phyloP scores from a whole-genome alignment of 2,888 invertebrate species.

The Scaptomyza polygonia region DNA sequence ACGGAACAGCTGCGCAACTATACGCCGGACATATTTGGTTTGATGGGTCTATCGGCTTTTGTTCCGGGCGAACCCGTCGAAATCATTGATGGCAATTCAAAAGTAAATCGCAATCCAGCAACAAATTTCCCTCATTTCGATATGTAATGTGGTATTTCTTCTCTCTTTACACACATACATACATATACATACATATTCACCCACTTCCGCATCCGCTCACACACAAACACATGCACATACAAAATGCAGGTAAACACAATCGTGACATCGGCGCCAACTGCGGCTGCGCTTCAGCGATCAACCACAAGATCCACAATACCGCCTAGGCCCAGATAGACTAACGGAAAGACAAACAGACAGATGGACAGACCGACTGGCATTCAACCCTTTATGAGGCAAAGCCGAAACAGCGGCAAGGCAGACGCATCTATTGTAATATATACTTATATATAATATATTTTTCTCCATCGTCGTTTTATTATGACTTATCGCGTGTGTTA shows the following conservation, averaged over 20 bases:
- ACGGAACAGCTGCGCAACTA: conserved; percentile 63
- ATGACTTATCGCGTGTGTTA: conserved; percentile 19
- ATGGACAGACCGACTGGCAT: conserved; percentile 67
- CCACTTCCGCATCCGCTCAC: conserved; percentile 23
- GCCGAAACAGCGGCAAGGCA: conserved; percentile 9
- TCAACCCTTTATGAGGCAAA: conserved; percentile 6
- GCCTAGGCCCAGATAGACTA: conserved; percentile 80
- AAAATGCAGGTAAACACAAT: conserved; percentile 77
- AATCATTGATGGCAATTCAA: conserved; percentile 88
- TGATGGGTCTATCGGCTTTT: conserved; percentile 85
- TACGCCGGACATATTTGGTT: conserved; percentile 84
- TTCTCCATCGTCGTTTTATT: conserved; percentile 22
- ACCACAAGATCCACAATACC: conserved; percentile 73
- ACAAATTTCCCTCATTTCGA: conserved; percentile 32
- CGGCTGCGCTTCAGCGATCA: conserved; percentile 56
- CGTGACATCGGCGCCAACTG: conserved; percentile 73
- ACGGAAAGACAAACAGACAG: conserved; percentile 33
- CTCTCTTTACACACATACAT: conserved; percentile 40
- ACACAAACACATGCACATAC: conserved; percentile 24
- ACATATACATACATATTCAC: conserved; percentile 8
- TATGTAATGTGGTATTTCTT: conserved; percentile 52
- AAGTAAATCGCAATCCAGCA: conserved; percentile 85
- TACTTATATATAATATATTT: conserved; percentile 70
- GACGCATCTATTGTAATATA: conserved; percentile 66
- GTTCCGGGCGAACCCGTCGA: conserved; percentile 86